Evolutionary conservation across 1,140 invertebrate species (phyloP), one percentile per base, ranked within the genome.

Genomic region (Aleiodes sp.): DNA sequence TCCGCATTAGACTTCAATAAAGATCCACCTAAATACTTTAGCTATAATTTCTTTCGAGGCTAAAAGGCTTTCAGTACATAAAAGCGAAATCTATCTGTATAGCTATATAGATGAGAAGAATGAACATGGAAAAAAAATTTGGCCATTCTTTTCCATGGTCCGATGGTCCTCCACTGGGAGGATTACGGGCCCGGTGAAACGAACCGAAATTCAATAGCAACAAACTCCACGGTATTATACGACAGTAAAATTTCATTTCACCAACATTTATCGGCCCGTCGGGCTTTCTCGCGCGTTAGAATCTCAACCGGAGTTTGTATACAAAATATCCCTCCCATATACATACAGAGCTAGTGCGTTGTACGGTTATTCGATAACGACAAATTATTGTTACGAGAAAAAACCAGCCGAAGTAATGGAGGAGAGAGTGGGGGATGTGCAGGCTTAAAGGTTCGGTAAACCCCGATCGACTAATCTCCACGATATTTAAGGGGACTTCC

Each of bases 331-430:
- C 6, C 9, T 24, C n/a, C 3, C 28, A 73, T 73, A 73, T 70
- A 63, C 70, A 61, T 35, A 16, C 46, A 63, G 46, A 35, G 46
- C 71, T 61, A 67, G 37, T 65, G 62, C 70, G 37, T 43, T 68
- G 68, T 60, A 24, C 70, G 79, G 82, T 82, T 86, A 84, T 82
- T 84, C 82, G 81, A 84, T 84, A 86, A 84, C 83, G 82, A 84
- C 83, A 80, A 84, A 86, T 85, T 84, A 85, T 84, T 84, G 82
- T 84, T 84, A 86, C 82, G 82, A 82, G 82, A 79, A 81, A 80
- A 81, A 84, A 84, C 78, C 26, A 79, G 77, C 71, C n/a, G n/a
- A n/a, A n/a, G n/a, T n/a, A n/a, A n/a, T n/a, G n/a, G n/a, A n/a
- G n/a, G 73, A 60, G 65, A 9, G 26, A 41, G 21, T 31, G 33